phyloP scores from a whole-genome alignment of 1,140 invertebrate species.

The Pseudomyrmex dendroicus region DNA sequence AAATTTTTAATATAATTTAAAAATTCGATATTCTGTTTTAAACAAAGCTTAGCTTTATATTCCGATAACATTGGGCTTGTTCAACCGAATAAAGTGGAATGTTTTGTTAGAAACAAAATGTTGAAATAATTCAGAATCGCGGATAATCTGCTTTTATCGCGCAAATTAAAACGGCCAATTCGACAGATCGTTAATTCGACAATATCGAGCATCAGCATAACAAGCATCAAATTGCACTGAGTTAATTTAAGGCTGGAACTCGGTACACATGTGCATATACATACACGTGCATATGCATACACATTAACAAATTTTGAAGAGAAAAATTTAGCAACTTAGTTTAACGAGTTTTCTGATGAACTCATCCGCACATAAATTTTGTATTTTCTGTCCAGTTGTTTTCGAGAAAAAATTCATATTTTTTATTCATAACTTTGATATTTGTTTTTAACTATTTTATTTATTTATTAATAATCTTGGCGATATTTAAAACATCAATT shows the following conservation, averaged over 20 bases:
- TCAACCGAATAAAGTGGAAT: constrained; percentile 31
- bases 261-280: background rate
- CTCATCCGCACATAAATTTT: background rate
- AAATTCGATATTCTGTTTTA: constrained; percentile 37
- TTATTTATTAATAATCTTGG: no score
- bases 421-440: background rate
- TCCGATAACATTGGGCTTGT: constrained; percentile 13
- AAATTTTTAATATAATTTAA: constrained; percentile 48
- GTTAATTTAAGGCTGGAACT: constrained; percentile 36
- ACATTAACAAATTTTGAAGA: background rate
- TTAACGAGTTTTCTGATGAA: constrained; percentile 6
- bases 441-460: no score
- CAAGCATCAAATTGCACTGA: constrained; percentile 68
- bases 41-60: constrained; percentile 41
- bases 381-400: background rate
- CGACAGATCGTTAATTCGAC: constrained; percentile 72
- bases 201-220: constrained; percentile 69
- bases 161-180: constrained; percentile 76
- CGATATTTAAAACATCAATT: background rate
- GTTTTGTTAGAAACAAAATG: constrained; percentile 61
- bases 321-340: constrained; percentile 9
- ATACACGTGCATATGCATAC: background rate
- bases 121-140: constrained; percentile 55
- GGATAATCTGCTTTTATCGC: constrained; percentile 68
- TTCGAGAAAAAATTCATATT: constrained; percentile 3